phyloP scores from a whole-genome alignment of 2,888 invertebrate species.

The Perdita meconis region DNA sequence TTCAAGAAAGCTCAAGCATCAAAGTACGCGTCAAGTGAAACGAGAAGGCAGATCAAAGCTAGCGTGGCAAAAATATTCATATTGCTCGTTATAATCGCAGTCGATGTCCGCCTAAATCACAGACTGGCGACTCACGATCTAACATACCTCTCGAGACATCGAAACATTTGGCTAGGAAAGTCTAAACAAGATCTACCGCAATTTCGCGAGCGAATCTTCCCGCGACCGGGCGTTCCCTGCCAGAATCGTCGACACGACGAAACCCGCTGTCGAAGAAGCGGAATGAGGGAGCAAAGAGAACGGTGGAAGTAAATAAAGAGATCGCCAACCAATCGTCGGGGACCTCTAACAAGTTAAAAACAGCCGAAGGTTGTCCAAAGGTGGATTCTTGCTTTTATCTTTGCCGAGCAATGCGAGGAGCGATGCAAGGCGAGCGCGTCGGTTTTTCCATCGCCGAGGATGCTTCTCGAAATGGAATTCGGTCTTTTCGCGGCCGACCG shows the following conservation, averaged over 20 bases:
- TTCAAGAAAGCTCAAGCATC: not conserved
- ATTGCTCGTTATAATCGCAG: constrained; percentile 1
- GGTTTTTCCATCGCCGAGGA: not conserved
- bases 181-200: not conserved
- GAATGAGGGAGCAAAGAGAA: constrained; percentile 4
- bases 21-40: too few species aligned
- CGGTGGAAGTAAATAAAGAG: constrained; percentile 28
- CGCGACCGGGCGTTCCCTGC: constrained; percentile 28
- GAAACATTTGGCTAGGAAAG: constrained; percentile 3
- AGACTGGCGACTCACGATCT: not conserved
- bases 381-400: constrained; percentile 36
- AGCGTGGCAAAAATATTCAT: constrained; percentile 9
- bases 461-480: not conserved
- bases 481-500: not conserved
- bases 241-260: constrained; percentile 23
- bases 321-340: constrained; percentile 65
- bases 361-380: constrained; percentile 71
- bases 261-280: constrained; percentile 18
- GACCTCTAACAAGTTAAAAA: constrained; percentile 73
- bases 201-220: not conserved
- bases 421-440: not conserved
- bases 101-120: constrained; percentile 38
- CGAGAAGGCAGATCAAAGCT: constrained; percentile 16
- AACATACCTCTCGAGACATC: constrained; percentile 10
- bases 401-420: constrained; percentile 17